Evolutionary conservation across 2,113 vertebrate genomes (phyloP).

Genomic region (Albula goreensis): DNA sequence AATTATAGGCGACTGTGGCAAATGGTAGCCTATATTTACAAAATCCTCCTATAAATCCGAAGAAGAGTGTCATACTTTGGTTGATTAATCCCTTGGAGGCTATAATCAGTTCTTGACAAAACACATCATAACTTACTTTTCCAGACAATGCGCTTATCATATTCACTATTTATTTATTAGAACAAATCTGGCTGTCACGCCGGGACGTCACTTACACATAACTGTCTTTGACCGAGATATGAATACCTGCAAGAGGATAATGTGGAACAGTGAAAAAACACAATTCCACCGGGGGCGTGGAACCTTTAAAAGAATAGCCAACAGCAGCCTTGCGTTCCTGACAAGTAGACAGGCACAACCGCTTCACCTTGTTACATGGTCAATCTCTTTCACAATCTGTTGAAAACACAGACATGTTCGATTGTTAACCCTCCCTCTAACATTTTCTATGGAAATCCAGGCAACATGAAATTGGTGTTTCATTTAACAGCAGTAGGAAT

Average conservation of each 20-base stretch:
- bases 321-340: neutral
- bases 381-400: too few relatives aligned
- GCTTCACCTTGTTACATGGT: too few relatives aligned
- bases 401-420: neutral
- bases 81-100: neutral
- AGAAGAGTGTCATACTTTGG: neutral
- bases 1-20: neutral
- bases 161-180: neutral
- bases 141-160: neutral
- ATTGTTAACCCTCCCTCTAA: too few relatives aligned
- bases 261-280: neutral
- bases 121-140: neutral
- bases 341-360: conserved; percentile 6
- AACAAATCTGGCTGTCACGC: neutral
- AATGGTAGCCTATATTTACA: neutral
- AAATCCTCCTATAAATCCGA: neutral
- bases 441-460: too few relatives aligned
- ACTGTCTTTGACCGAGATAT: neutral
- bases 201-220: neutral
- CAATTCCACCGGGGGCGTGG: neutral
- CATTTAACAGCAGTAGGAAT: neutral
- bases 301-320: conserved; percentile 8
- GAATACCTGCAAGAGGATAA: conserved; percentile 10
- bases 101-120: neutral
- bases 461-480: neutral